These are phyloP conservation scores for Ormyrus rosae DNA, from an alignment of 2,888 invertebrate genomes.

Conservation along the genomic window DNA sequence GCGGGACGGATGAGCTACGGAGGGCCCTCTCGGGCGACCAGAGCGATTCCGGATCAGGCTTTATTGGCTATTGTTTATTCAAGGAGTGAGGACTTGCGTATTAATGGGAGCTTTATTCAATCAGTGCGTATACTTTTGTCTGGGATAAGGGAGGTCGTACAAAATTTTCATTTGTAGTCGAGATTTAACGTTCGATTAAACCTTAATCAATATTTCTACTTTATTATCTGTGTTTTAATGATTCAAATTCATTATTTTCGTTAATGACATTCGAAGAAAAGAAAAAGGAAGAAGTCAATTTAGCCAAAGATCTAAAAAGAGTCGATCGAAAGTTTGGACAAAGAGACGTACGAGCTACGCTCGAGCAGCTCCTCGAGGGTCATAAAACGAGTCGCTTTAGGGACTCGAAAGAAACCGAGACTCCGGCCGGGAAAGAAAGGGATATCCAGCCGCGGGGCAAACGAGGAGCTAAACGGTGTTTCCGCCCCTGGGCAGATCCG, in stretches of 20 bases:
- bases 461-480: constrained; percentile 72
- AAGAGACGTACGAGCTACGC: not conserved
- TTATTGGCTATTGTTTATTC: too few species aligned
- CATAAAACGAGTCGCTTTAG: constrained; percentile 28
- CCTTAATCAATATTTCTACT: too few species aligned
- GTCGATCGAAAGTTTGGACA: constrained; percentile 22
- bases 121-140: too few species aligned
- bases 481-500: constrained; percentile 63
- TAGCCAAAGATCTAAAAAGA: not conserved
- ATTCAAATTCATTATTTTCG: too few species aligned
- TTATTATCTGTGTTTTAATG: too few species aligned
- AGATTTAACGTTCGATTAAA: too few species aligned
- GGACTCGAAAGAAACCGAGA: constrained; percentile 5
- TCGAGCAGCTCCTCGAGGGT: not conserved
- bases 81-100: too few species aligned
- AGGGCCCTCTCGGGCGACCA: not conserved
- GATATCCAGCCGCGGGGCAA: constrained; percentile 57
- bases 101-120: too few species aligned
- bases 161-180: too few species aligned
- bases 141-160: too few species aligned
- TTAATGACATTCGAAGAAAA: too few species aligned
- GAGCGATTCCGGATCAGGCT: too few species aligned
- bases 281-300: not conserved
- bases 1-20: not conserved
- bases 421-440: constrained; percentile 6